Conservation (phyloP, 2,797 vertebrate species). For the Centropyge bicolor region DNA sequence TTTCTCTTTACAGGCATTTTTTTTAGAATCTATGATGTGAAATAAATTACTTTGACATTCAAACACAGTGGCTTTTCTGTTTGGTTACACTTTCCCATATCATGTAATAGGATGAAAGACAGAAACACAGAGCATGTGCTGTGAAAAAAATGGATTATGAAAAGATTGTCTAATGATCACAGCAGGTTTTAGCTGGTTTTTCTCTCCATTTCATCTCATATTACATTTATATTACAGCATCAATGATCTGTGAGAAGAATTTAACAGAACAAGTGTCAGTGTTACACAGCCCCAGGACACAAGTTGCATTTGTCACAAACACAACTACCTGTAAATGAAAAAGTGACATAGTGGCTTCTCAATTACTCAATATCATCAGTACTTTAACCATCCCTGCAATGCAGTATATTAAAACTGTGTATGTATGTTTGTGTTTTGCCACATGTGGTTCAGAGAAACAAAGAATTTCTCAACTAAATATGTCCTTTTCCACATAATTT, state of each 20-base stretch:
- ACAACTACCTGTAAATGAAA: background rate
- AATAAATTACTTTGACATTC: conserved; percentile 50
- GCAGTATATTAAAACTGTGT: too few species aligned
- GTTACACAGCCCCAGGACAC: too few species aligned
- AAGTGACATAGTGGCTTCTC: background rate
- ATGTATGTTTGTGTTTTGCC: too few species aligned
- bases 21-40: conserved; percentile 38
- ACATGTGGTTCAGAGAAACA: too few species aligned
- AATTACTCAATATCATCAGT: background rate
- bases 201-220: background rate
- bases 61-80: background rate
- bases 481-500: too few species aligned
- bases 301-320: background rate
- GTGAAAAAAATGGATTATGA: too few species aligned
- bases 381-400: too few species aligned
- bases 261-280: too few species aligned
- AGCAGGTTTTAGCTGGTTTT: background rate
- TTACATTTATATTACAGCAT: background rate
- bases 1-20: conserved; percentile 29
- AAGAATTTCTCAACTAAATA: too few species aligned
- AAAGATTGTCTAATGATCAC: background rate
- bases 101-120: background rate
- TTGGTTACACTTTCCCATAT: background rate
- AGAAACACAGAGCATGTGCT: too few species aligned
- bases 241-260: too few species aligned